These are phyloP conservation scores for Danaus melanippus DNA, from an alignment of 1,140 invertebrate genomes.

Conservation along the genomic window DNA sequence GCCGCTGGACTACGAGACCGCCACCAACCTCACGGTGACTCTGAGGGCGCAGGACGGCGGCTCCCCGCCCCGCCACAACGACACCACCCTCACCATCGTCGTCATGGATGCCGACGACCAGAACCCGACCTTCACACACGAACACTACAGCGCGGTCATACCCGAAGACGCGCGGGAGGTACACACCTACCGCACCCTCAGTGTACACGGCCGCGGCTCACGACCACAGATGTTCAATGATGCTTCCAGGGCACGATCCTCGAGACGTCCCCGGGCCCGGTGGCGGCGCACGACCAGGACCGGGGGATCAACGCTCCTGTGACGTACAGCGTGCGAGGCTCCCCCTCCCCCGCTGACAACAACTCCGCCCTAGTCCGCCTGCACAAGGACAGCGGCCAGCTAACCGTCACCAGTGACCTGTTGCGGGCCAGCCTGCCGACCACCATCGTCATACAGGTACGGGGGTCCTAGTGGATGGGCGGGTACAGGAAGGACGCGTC, in stretches of 20 bases:
- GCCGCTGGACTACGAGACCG: conserved; percentile 87
- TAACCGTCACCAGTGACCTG: conserved; percentile 75
- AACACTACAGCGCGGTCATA: conserved; percentile 82
- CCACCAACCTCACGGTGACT: conserved; percentile 85
- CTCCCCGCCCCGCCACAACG: conserved; percentile 80
- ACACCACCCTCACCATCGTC: conserved; percentile 83
- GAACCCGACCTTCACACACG: conserved; percentile 86
- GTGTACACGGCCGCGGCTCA: too few species aligned
- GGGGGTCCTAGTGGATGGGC: too few species aligned
- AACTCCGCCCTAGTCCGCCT: conserved; percentile 69
- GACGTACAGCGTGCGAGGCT: conserved; percentile 76
- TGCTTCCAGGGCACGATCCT: conserved; percentile 73
- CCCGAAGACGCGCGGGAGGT: conserved; percentile 76
- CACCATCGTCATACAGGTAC: conserved; percentile 80
- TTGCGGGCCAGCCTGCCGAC: conserved; percentile 77
- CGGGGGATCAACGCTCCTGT: conserved; percentile 84
- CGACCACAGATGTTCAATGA: background rate
- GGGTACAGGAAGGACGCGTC: too few species aligned
- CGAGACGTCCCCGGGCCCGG: conserved; percentile 71
- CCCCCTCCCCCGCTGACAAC: conserved; percentile 28
- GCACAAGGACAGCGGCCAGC: conserved; percentile 63
- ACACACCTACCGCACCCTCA: conserved; percentile 13
- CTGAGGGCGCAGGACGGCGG: conserved; percentile 90
- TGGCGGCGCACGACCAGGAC: conserved; percentile 86
- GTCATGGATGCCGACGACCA: conserved; percentile 94